Evolutionary conservation across 2,797 vertebrate species (phyloP).

Genomic region (Linurgus olivaceus): DNA sequence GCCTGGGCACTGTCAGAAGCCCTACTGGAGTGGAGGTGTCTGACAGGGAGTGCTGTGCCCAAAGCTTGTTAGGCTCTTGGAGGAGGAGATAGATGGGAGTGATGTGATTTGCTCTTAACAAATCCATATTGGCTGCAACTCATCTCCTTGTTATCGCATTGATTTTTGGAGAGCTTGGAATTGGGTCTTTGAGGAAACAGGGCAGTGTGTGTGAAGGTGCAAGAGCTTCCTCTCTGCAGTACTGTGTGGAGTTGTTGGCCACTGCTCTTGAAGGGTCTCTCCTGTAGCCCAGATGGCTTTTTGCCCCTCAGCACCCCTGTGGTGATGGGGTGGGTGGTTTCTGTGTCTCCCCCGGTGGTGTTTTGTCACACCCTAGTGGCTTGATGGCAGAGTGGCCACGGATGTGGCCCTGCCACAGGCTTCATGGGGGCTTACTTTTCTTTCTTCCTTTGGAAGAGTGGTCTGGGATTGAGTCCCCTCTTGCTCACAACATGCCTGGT

Average conservation of each 20-base stretch:
- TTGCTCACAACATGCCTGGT: not conserved
- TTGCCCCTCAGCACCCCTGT: not conserved
- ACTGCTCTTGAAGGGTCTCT: not conserved
- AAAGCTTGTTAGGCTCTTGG: not conserved
- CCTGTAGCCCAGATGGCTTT: not conserved
- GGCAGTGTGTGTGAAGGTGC: not conserved
- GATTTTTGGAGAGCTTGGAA: constrained; percentile 36
- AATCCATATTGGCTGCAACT: constrained; percentile 56
- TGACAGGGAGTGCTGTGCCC: not conserved
- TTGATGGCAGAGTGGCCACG: not conserved
- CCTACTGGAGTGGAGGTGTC: not conserved
- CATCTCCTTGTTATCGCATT: constrained; percentile 56
- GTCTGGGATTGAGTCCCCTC: not conserved
- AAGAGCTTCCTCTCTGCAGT: not conserved
- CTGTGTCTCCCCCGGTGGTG: not conserved
- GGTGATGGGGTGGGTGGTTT: not conserved
- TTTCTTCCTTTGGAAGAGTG: not conserved
- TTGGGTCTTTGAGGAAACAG: not conserved
- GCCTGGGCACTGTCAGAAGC: not conserved
- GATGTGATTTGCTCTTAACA: constrained; percentile 50
- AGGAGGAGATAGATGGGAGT: constrained; percentile 6
- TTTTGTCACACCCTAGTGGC: not conserved
- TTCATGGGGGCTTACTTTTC: not conserved
- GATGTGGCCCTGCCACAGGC: not conserved
- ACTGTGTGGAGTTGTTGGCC: accelerated